A percentile compares a stretch with the other conserved stretches of the same genome.
Evolutionary conservation across 2,113 vertebrate species (phyloP).

Genomic region (Paramormyrops kingsleyae): DNA sequence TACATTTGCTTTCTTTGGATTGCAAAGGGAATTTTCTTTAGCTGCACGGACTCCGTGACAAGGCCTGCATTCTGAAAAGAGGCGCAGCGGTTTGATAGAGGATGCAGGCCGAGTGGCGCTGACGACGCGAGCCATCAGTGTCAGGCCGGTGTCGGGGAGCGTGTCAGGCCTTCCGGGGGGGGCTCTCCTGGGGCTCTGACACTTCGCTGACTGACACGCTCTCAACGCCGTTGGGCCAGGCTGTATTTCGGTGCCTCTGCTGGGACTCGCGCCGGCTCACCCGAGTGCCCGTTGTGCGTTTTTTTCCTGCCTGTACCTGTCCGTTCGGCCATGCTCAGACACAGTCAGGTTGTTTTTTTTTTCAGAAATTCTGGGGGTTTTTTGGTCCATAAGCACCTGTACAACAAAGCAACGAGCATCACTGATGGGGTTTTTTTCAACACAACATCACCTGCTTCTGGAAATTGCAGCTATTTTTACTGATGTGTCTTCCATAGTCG

Average conservation of each 20-base stretch:
- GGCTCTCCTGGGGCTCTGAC: not conserved
- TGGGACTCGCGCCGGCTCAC: not conserved
- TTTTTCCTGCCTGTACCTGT: not conserved
- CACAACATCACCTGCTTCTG: not conserved
- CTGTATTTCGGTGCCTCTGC: not conserved
- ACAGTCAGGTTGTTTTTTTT: not conserved
- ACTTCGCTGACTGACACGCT: not conserved
- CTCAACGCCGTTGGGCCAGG: not conserved
- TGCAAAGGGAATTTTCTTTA: not conserved
- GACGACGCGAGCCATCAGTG: not conserved
- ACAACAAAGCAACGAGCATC: not conserved
- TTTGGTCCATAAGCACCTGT: not conserved
- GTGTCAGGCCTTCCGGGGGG: not conserved
- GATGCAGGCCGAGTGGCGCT: not conserved
- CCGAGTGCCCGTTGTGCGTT: not conserved
- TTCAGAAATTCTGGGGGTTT: not conserved
- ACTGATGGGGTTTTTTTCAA: not conserved
- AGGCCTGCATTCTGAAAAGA: not conserved
- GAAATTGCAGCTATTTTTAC: not conserved
- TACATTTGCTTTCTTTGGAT: not conserved
- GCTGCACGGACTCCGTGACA: not conserved
- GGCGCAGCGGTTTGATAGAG: not conserved
- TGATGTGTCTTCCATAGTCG: not conserved
- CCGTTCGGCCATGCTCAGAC: not conserved
- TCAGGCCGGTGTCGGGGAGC: not conserved